A percentile compares a stretch with the other conserved stretches of the same genome.
Evolutionary conservation across 2,113 vertebrate genomes (phyloP).

Genomic region (Neopipo cinnamomea): DNA sequence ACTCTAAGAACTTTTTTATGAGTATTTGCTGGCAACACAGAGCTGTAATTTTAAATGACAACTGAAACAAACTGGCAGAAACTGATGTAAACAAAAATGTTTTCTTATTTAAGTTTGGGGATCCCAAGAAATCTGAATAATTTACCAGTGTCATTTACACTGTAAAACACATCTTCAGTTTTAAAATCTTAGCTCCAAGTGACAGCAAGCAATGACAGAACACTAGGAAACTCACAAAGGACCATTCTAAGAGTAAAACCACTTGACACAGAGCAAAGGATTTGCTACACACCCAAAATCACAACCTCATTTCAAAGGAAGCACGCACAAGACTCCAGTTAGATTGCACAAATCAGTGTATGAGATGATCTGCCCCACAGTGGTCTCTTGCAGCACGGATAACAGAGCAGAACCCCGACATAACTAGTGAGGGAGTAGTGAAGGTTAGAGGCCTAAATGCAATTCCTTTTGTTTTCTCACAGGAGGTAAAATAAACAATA

Average conservation of each 20-base stretch:
- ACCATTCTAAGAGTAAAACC: background rate
- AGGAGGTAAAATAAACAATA: background rate
- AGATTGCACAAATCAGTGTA: background rate
- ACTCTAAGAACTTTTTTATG: background rate
- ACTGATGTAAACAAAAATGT: background rate
- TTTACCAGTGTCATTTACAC: background rate
- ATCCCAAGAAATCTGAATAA: background rate
- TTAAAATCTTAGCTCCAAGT: background rate
- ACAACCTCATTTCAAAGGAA: background rate
- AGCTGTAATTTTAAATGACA: background rate
- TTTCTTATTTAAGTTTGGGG: background rate
- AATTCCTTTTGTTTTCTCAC: background rate
- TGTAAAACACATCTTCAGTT: background rate
- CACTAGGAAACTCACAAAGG: background rate
- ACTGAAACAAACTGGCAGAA: background rate
- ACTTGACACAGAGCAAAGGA: background rate
- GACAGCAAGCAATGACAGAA: background rate
- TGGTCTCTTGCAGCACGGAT: background rate
- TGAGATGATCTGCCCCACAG: background rate
- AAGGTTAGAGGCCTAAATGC: background rate
- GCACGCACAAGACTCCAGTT: background rate
- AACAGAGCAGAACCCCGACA: background rate
- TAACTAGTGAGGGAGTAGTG: accelerated
- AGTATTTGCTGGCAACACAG: background rate
- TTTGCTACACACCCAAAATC: background rate